Evolutionary conservation across 2,113 vertebrate genomes (phyloP).

Genomic region (Psittacara wagleri): DNA sequence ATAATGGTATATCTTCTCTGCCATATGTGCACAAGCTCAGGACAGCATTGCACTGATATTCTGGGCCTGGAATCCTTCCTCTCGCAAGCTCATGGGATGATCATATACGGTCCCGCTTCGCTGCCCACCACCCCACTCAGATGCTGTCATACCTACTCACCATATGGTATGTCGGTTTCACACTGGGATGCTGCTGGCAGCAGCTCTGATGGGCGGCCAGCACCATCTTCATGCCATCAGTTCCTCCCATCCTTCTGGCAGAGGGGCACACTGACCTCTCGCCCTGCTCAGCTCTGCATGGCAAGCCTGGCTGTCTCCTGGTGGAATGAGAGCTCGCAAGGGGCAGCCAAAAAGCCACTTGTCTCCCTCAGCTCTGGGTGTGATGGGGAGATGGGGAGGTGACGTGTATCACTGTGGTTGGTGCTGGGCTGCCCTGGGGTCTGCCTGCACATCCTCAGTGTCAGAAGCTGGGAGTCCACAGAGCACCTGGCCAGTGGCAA

Average conservation of each 20-base stretch:
- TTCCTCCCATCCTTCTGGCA: neutral
- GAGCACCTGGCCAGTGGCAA: accelerated
- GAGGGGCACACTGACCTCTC: neutral
- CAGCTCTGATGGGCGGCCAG: slow-evolving; percentile 41
- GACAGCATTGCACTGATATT: slow-evolving; percentile 52
- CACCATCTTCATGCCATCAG: neutral
- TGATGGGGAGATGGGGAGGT: neutral
- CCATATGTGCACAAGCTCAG: slow-evolving; percentile 56
- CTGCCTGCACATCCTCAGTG: neutral
- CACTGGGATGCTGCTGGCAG: slow-evolving; percentile 58
- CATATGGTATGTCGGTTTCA: slow-evolving; percentile 48
- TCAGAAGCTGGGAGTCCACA: neutral
- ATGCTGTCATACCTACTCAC: slow-evolving; percentile 61
- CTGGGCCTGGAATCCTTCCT: slow-evolving; percentile 63
- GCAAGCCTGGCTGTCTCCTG: too few relatives aligned
- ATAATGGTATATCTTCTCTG: slow-evolving; percentile 6
- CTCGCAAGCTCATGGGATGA: slow-evolving; percentile 54
- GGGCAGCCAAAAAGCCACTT: neutral
- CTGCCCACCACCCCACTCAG: slow-evolving; percentile 59
- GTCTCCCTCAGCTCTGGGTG: neutral
- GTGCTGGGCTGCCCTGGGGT: neutral
- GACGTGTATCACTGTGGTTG: neutral
- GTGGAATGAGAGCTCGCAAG: neutral
- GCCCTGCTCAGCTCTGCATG: neutral
- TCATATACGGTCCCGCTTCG: neutral